Evolutionary conservation across 2,888 invertebrate genomes (phyloP).

Genomic region (Argyresthia albistria): DNA sequence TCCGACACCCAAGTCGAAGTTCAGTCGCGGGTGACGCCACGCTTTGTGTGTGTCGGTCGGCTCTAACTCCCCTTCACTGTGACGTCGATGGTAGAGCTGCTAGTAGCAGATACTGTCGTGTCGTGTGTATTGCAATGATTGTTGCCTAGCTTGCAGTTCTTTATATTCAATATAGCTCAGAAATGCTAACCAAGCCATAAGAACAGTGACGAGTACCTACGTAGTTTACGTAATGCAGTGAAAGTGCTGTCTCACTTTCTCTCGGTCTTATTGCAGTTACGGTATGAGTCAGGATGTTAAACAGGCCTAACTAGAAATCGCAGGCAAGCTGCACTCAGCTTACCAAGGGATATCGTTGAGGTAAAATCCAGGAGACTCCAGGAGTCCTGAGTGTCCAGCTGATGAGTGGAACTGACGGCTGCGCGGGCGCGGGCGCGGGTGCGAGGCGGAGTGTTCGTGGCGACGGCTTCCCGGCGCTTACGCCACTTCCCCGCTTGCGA

Average conservation of each 20-base stretch:
- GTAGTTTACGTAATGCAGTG: not conserved
- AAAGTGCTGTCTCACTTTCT: constrained; percentile 2
- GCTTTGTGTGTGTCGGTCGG: constrained; percentile 36
- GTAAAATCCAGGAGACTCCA: constrained; percentile 15
- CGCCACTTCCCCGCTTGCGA: constrained; percentile 67
- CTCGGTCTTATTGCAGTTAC: not conserved
- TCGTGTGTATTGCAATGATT: not conserved
- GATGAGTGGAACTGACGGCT: constrained; percentile 14
- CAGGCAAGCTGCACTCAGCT: constrained; percentile 19
- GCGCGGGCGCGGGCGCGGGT: constrained; percentile 38
- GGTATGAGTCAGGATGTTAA: not conserved
- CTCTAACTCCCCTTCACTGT: constrained; percentile 49
- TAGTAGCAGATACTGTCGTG: not conserved
- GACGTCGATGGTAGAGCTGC: constrained; percentile 17
- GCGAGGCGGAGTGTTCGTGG: constrained; percentile 26
- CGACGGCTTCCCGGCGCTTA: constrained; percentile 55
- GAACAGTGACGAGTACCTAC: too few relatives aligned
- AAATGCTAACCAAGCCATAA: not conserved
- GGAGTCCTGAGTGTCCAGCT: not conserved
- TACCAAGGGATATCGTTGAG: constrained; percentile 33
- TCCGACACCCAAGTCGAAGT: constrained; percentile 60
- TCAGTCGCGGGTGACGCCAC: constrained; percentile 45
- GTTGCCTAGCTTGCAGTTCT: not conserved
- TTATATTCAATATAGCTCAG: not conserved
- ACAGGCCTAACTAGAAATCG: not conserved